These are phyloP conservation scores for Magallana angulata DNA, from an alignment of 1,140 invertebrate genomes.

Conservation along the genomic window DNA sequence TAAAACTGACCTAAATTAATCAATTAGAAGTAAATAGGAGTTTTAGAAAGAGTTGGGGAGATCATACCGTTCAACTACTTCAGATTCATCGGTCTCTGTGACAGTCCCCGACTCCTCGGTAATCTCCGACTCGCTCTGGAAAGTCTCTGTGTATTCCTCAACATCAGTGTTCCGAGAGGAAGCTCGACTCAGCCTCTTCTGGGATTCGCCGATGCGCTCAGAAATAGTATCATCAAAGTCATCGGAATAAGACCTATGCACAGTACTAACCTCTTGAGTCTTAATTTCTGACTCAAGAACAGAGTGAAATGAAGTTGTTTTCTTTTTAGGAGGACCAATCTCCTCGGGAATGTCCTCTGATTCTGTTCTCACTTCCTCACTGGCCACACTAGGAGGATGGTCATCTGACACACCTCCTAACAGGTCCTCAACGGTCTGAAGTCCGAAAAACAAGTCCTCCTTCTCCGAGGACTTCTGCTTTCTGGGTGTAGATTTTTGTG, in stretches of 20 bases:
- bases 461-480: constrained; percentile 44
- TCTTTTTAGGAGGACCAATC: constrained; percentile 33
- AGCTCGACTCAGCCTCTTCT: constrained; percentile 20
- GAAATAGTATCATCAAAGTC: constrained; percentile 68
- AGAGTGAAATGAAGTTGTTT: constrained; percentile 5
- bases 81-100: constrained; percentile 47
- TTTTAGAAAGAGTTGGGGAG: background rate
- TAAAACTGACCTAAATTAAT: no score
- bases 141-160: constrained; percentile 53
- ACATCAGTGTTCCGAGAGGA: constrained; percentile 52
- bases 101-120: constrained; percentile 58
- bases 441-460: constrained; percentile 64
- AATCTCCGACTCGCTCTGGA: constrained; percentile 3
- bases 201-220: constrained; percentile 60
- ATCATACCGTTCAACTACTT: background rate
- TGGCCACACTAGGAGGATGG: constrained; percentile 47
- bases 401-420: constrained; percentile 47
- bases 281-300: constrained; percentile 44
- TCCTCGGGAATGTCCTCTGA: constrained; percentile 52
- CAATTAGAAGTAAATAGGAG: no score
- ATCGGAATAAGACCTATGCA: constrained; percentile 60
- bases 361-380: constrained; percentile 58
- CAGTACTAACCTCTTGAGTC: constrained; percentile 27
- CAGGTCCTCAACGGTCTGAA: constrained; percentile 67
- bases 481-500: constrained; percentile 32